Base-by-base conservation (phyloP, 2,797 vertebrate species). In the Xenopus petersii region DNA sequence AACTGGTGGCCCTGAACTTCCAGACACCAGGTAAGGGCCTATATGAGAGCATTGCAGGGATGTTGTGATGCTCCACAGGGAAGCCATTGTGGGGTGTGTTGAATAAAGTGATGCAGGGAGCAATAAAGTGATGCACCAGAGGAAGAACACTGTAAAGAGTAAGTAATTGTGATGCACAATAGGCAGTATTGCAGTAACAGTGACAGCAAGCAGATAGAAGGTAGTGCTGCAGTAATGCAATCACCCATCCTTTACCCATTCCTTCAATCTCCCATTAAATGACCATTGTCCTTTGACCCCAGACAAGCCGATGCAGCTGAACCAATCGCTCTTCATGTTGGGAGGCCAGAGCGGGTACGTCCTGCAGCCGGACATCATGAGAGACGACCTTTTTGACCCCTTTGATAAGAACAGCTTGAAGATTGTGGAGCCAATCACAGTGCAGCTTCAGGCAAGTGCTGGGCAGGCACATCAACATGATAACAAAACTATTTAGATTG, bases 261-360 rank as follows among this genome's bases (percentile, higher is more conserved):
- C 5, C 5, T 42, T 6, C 15, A 2, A 16, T 54, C 6, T 54
- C 8, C 64, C 26, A 2, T 30, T 30, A 30, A 30, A 30, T 61
- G 26, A 24, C 16, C 24, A 16, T 24, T 51, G 13, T 10, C 10
- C 21, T 61, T 8, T 66, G 33, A 51, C 26, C 16, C 5, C 70
- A 83, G 82, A 83, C 60, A 83, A 82, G 63, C 83, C 82, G 10
- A 84, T 84, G 83, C 83, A 84, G 73, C 77, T 83, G 67, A 84
- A 84, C 79, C 83, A 84, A 73, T 42, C 81, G 1, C 75, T 84
- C 30, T 84, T 84, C 75, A 75, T 65, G 33, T 64, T 84, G 74
- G 80, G 80, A 10, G 82, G 77, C 3, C 67, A 64, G 48, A 77
- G 65, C 33, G 83, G 83, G 0, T 83, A 80, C 17, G 82, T 84